Evolutionary conservation across 2,888 invertebrate species (phyloP).

Genomic region (Parnassius smintheus): DNA sequence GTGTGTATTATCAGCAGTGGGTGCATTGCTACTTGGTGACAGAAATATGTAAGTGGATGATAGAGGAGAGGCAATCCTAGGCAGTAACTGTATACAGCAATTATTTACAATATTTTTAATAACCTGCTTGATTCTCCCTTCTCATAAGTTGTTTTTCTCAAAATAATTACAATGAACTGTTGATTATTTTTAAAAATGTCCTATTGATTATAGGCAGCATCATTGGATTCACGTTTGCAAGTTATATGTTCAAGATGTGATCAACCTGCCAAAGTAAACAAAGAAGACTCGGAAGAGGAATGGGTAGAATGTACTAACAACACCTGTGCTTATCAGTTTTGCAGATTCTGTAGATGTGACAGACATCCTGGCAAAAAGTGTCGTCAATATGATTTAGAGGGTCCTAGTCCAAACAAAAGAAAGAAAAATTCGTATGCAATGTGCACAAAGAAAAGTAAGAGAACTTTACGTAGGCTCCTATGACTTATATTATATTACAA

Average conservation of each 20-base stretch:
- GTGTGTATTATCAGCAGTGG: no score
- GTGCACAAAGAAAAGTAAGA: slow-evolving; percentile 69
- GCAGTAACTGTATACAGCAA: no score
- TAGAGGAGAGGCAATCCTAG: no score
- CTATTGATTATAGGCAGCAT: slow-evolving; percentile 59
- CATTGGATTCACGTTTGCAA: slow-evolving; percentile 60
- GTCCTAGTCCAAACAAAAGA: slow-evolving; percentile 75
- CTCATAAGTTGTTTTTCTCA: no score
- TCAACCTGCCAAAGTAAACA: slow-evolving; percentile 70
- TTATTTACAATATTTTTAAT: no score
- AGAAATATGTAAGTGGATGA: no score
- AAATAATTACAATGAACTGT: neutral
- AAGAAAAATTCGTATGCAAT: slow-evolving; percentile 59
- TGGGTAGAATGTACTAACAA: slow-evolving; percentile 78
- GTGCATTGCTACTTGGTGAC: no score
- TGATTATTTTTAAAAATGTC: neutral
- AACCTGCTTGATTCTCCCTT: no score
- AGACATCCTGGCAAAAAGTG: slow-evolving; percentile 68
- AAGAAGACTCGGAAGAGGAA: slow-evolving; percentile 67
- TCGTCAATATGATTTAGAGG: slow-evolving; percentile 65
- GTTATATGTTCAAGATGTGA: slow-evolving; percentile 65
- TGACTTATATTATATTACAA: slow-evolving; percentile 40
- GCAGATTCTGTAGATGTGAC: slow-evolving; percentile 69
- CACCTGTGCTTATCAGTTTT: slow-evolving; percentile 76
- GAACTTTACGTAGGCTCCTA: slow-evolving; percentile 66